A percentile compares a stretch with the other conserved stretches of the same genome.
Conservation (phyloP, 1,140 invertebrate species). For the Drosophila pectinifera region DNA sequence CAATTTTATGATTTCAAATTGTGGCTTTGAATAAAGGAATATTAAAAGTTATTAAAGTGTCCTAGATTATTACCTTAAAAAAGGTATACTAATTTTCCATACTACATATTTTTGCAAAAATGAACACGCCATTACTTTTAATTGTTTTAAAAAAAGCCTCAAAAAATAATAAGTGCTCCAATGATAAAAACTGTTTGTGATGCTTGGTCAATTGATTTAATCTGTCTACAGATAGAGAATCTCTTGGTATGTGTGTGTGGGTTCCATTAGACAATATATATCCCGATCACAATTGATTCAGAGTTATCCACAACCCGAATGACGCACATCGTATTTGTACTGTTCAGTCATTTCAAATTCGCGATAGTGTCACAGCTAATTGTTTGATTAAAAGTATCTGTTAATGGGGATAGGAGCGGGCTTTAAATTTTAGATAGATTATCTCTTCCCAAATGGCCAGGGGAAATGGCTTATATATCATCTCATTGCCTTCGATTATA, state of each 20-base stretch:
- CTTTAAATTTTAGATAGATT: background rate
- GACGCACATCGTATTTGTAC: conserved; percentile 28
- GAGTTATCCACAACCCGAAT: conserved; percentile 33
- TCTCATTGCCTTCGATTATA: conserved; percentile 34
- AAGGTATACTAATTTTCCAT: no score
- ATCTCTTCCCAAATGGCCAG: conserved; percentile 14
- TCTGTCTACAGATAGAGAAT: background rate
- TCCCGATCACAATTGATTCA: conserved; percentile 41
- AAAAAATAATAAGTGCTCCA: conserved; percentile 5
- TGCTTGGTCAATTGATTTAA: conserved; percentile 45
- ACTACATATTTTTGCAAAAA: no score
- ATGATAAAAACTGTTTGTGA: conserved; percentile 21
- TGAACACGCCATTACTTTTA: conserved; percentile 12
- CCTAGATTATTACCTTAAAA: background rate
- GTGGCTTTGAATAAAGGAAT: background rate
- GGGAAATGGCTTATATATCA: conserved; percentile 17
- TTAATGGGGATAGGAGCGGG: conserved; percentile 4
- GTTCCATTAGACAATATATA: conserved; percentile 13
- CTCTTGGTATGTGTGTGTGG: background rate
- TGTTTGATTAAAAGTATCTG: conserved; percentile 39
- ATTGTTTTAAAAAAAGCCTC: conserved; percentile 7
- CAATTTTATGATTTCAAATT: background rate
- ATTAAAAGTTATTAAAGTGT: no score
- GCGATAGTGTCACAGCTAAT: conserved; percentile 36
- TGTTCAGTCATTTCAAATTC: no score